Conservation (phyloP, 1,140 invertebrate genomes). For the Leptopilina boulardi region DNA sequence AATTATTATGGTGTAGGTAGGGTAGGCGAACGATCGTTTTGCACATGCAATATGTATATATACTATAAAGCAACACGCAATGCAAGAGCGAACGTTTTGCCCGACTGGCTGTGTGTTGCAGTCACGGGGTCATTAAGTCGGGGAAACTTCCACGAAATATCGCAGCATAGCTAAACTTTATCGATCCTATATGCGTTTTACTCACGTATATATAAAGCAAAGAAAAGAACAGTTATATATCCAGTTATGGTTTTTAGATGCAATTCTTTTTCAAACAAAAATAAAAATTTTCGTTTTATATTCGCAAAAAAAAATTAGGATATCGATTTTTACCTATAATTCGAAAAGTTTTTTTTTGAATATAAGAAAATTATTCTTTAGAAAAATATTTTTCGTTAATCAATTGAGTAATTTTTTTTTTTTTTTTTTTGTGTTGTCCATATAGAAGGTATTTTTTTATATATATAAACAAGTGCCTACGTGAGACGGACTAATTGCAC, state of each 20-base stretch:
- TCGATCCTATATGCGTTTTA: neutral
- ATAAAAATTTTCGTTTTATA: too few relatives aligned
- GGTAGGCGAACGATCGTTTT: slow-evolving; percentile 25
- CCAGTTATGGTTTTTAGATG: neutral
- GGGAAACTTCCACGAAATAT: slow-evolving; percentile 40
- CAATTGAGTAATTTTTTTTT: too few relatives aligned
- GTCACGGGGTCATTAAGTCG: slow-evolving; percentile 69
- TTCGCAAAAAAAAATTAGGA: too few relatives aligned
- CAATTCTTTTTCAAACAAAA: too few relatives aligned
- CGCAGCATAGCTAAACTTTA: slow-evolving; percentile 17
- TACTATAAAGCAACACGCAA: neutral
- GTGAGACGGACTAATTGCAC: slow-evolving; percentile 67
- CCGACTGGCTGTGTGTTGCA: slow-evolving; percentile 46
- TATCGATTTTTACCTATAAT: too few relatives aligned
- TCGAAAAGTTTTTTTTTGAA: too few relatives aligned
- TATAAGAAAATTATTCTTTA: too few relatives aligned
- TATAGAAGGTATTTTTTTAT: slow-evolving; percentile 46
- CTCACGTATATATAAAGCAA: neutral
- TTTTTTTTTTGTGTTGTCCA: too few relatives aligned
- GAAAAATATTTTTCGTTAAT: too few relatives aligned
- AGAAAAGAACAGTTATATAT: slow-evolving; percentile 3
- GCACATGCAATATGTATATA: slow-evolving; percentile 28
- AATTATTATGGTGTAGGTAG: slow-evolving; percentile 23
- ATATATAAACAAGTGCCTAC: slow-evolving; percentile 56
- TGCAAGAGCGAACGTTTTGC: slow-evolving; percentile 51